Percentiles rank a stretch among this genome's conserved stretches.
Evolutionary conservation across 1,140 invertebrate species (phyloP).

Genomic region (Archegozetes longisetosus): DNA sequence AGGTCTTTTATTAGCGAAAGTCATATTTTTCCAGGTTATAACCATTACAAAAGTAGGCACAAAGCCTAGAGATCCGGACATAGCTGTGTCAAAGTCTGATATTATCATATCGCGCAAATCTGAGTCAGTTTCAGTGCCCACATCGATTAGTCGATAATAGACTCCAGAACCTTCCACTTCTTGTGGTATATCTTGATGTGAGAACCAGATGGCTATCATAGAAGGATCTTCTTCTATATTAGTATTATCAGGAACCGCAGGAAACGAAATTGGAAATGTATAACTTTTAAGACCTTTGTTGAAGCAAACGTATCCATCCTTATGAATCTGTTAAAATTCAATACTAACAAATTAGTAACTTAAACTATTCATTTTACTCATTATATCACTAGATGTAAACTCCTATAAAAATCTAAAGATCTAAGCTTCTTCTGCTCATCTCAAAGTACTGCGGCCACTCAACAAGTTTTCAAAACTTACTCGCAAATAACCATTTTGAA

Average conservation of each 20-base stretch:
- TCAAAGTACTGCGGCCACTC: too few relatives aligned
- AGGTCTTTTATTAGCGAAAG: slow-evolving; percentile 70
- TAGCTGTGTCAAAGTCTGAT: slow-evolving; percentile 73
- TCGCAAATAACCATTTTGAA: not conserved
- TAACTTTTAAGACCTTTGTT: slow-evolving; percentile 66
- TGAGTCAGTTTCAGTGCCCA: slow-evolving; percentile 39
- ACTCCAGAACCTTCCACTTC: slow-evolving; percentile 41
- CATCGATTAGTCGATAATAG: slow-evolving; percentile 33
- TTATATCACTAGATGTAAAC: slow-evolving; percentile 50
- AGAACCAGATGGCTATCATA: slow-evolving; percentile 83
- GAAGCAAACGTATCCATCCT: slow-evolving; percentile 76
- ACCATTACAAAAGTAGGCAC: slow-evolving; percentile 73
- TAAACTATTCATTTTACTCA: slow-evolving; percentile 74
- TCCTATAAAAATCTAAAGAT: not conserved
- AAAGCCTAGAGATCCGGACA: slow-evolving; percentile 75
- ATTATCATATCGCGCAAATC: slow-evolving; percentile 61
- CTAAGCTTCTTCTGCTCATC: too few relatives aligned
- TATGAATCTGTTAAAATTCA: slow-evolving; percentile 69
- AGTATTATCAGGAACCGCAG: slow-evolving; percentile 56
- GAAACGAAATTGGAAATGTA: slow-evolving; percentile 65
- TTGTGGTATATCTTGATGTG: slow-evolving; percentile 51
- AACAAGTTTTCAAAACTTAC: not conserved
- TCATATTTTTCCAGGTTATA: slow-evolving; percentile 90
- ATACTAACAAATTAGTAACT: slow-evolving; percentile 69
- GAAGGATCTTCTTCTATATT: slow-evolving; percentile 68